Percentiles rank a stretch among this genome's conserved stretches.
phyloP scores from a whole-genome alignment of 1,140 invertebrate genomes.

The Ceratosolen solmsi region DNA sequence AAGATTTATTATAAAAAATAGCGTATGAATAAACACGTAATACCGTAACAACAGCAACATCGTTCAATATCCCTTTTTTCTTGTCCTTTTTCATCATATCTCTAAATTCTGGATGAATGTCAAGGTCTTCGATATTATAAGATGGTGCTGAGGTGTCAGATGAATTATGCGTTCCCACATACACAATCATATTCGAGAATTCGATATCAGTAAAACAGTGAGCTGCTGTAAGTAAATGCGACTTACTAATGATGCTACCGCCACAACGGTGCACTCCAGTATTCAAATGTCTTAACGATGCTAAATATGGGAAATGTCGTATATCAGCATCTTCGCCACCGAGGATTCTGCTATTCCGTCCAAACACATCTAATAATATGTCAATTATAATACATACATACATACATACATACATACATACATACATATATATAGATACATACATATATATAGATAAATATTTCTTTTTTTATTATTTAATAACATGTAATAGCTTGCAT shows the following conservation, averaged over 20 bases:
- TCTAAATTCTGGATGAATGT: neutral
- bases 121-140: neutral
- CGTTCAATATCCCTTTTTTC: neutral
- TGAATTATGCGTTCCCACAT: neutral
- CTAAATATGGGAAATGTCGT: neutral
- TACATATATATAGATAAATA: too few species aligned
- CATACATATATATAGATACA: neutral
- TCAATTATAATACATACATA: neutral
- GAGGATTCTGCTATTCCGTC: neutral
- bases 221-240: neutral
- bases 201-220: neutral
- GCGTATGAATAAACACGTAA: too few species aligned
- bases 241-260: neutral
- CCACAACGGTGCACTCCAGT: neutral
- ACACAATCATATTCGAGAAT: neutral
- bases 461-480: too few species aligned
- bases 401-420: neutral
- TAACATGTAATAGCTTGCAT: too few species aligned
- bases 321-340: slow-evolving; percentile 4
- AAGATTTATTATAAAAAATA: too few species aligned
- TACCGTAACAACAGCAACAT: neutral
- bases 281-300: neutral
- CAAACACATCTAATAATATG: neutral
- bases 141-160: neutral
- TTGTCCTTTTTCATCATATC: neutral